These are phyloP conservation scores for Hipposideros armiger DNA, from an alignment of 2,113 vertebrate genomes.

Conservation along the genomic window DNA sequence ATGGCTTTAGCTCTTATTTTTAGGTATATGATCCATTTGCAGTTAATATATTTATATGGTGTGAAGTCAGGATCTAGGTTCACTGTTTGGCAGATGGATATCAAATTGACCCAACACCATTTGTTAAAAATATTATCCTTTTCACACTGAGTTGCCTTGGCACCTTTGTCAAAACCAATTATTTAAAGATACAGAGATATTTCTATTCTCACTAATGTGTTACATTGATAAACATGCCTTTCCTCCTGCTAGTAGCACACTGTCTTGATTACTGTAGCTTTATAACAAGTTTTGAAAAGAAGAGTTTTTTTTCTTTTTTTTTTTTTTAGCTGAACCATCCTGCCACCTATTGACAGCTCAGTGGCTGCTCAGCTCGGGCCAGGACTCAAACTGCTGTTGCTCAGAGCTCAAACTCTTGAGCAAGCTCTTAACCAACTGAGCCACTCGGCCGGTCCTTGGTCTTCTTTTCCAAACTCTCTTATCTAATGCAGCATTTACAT, in stretches of 20 bases:
- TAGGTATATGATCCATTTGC: background rate
- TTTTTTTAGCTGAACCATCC: no score
- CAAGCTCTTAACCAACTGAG: no score
- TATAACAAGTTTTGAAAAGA: no score
- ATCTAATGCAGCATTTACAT: slow-evolving; percentile 10
- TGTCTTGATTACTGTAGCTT: background rate
- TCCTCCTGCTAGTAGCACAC: background rate
- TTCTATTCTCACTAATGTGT: background rate
- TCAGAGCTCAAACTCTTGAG: no score
- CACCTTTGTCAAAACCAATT: background rate
- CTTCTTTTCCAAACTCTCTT: slow-evolving; percentile 37
- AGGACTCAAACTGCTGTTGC: no score
- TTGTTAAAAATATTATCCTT: slow-evolving; percentile 23
- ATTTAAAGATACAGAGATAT: background rate
- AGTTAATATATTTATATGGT: slow-evolving; percentile 9
- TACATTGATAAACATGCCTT: background rate
- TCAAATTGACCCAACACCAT: background rate
- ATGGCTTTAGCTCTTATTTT: slow-evolving; percentile 21
- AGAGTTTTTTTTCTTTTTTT: no score
- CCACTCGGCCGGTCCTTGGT: background rate
- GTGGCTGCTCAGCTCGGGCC: no score
- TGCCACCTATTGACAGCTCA: no score
- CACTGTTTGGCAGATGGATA: background rate
- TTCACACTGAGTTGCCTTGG: background rate
- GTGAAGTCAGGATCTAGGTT: background rate